Percentiles rank a stretch among this genome's conserved stretches.
Conservation (phyloP, 2,888 invertebrate species). For the Hofmannophila pseudospretella region DNA sequence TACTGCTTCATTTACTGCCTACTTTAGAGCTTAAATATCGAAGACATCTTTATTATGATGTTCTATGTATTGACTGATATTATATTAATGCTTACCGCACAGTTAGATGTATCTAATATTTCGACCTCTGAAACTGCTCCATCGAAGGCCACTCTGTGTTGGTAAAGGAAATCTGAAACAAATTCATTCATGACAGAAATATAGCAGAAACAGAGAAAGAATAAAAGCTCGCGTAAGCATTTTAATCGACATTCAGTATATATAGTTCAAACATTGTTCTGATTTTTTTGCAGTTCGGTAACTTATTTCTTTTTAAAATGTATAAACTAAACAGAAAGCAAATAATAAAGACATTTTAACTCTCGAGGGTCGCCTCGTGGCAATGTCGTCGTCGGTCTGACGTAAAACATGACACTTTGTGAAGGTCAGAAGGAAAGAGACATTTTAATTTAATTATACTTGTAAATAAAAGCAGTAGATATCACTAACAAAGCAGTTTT, state of each 20-base stretch:
- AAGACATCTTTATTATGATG: slow-evolving; percentile 5
- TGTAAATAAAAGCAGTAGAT: slow-evolving; percentile 10
- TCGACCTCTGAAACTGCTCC: slow-evolving; percentile 87
- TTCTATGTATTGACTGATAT: background rate
- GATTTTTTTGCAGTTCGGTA: too few relatives aligned
- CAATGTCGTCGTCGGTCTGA: slow-evolving; percentile 18
- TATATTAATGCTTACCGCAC: slow-evolving; percentile 79
- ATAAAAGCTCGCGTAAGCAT: too few relatives aligned
- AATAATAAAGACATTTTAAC: background rate
- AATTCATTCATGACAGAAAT: too few relatives aligned
- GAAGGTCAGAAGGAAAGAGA: slow-evolving; percentile 52
- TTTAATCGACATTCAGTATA: too few relatives aligned
- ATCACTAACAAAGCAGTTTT: slow-evolving; percentile 12
- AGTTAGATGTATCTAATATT: slow-evolving; percentile 88
- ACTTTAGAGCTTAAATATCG: slow-evolving; percentile 8
- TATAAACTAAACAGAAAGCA: too few relatives aligned
- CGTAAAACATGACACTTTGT: slow-evolving; percentile 29
- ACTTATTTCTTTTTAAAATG: too few relatives aligned
- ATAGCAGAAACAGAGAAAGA: too few relatives aligned
- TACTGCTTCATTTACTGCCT: slow-evolving; percentile 47
- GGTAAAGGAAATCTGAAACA: slow-evolving; percentile 88
- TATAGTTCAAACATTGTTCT: too few relatives aligned
- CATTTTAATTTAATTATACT: slow-evolving; percentile 18
- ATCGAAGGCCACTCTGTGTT: slow-evolving; percentile 87
- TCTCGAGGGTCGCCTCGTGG: too few relatives aligned